These are phyloP conservation scores for Heliconius aoede DNA, from an alignment of 2,888 invertebrate species.

Conservation along the genomic window DNA sequence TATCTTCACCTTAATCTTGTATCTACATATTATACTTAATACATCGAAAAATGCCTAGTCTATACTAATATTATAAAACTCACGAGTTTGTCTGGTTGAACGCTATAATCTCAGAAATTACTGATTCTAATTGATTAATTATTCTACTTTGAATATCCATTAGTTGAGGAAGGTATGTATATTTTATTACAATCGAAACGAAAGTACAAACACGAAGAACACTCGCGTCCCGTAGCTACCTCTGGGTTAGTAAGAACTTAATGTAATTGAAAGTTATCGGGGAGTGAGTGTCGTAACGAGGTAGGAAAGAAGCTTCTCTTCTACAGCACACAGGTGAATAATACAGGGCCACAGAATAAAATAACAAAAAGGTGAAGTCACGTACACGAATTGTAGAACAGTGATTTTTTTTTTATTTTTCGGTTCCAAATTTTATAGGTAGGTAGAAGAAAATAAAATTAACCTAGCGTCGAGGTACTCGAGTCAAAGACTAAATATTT, in stretches of 20 bases:
- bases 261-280: conserved; percentile 49
- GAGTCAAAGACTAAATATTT: too few species aligned
- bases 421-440: not conserved
- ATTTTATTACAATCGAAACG: not conserved
- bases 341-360: conserved; percentile 63
- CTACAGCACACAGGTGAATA: conserved; percentile 60
- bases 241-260: conserved; percentile 33
- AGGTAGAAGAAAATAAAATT: too few species aligned
- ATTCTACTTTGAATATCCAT: too few species aligned
- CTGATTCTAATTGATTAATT: too few species aligned
- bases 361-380: conserved; percentile 39
- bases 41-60: too few species aligned
- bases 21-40: too few species aligned
- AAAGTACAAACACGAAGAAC: not conserved
- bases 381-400: conserved; percentile 41
- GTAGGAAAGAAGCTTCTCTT: conserved; percentile 43
- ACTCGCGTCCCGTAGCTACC: not conserved
- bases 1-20: too few species aligned
- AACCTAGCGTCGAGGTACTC: too few species aligned
- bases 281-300: conserved; percentile 47
- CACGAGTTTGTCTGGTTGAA: too few species aligned
- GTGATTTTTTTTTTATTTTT: not conserved
- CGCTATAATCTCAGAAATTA: too few species aligned
- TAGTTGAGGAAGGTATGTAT: not conserved
- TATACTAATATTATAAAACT: too few species aligned